These are phyloP conservation scores for Hololepta plana DNA, from an alignment of 2,888 invertebrate species.

Conservation along the genomic window DNA sequence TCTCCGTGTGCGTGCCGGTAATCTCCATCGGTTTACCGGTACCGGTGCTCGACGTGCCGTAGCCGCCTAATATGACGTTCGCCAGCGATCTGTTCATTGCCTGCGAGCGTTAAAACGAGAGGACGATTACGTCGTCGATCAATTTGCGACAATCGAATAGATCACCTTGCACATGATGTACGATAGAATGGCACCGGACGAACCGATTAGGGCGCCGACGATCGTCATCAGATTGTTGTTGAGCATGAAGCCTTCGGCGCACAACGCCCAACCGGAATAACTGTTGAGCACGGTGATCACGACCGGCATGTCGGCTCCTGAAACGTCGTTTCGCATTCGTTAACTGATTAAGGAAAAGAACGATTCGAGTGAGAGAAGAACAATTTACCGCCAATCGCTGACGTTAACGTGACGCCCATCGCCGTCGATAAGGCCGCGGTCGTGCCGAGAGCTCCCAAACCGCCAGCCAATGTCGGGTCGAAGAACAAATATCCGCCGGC, in stretches of 20 bases:
- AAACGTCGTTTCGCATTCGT: no score
- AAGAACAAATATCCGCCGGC: constrained; percentile 54
- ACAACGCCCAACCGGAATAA: constrained; percentile 86
- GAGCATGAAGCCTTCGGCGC: constrained; percentile 87
- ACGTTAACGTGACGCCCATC: constrained; percentile 75
- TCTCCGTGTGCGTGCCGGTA: constrained; percentile 63
- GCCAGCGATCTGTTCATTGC: constrained; percentile 70
- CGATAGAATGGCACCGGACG: constrained; percentile 79
- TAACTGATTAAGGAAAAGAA: constrained; percentile 2
- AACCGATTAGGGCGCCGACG: constrained; percentile 79
- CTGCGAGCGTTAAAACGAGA: constrained; percentile 21
- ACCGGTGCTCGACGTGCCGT: constrained; percentile 58
- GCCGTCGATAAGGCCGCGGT: constrained; percentile 60
- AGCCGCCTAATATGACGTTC: constrained; percentile 79
- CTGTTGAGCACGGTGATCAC: constrained; percentile 85
- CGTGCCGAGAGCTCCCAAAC: constrained; percentile 53
- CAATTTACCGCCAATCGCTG: constrained; percentile 64
- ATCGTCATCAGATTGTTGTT: constrained; percentile 86
- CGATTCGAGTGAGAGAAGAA: neutral
- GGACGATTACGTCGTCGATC: neutral
- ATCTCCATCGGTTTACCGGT: constrained; percentile 60
- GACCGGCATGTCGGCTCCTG: constrained; percentile 86
- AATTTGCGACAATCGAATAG: constrained; percentile 1
- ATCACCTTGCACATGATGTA: constrained; percentile 85
- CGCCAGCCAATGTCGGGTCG: constrained; percentile 43